phyloP scores from a whole-genome alignment of 2,888 invertebrate species.

The Drosophila eohydei region DNA sequence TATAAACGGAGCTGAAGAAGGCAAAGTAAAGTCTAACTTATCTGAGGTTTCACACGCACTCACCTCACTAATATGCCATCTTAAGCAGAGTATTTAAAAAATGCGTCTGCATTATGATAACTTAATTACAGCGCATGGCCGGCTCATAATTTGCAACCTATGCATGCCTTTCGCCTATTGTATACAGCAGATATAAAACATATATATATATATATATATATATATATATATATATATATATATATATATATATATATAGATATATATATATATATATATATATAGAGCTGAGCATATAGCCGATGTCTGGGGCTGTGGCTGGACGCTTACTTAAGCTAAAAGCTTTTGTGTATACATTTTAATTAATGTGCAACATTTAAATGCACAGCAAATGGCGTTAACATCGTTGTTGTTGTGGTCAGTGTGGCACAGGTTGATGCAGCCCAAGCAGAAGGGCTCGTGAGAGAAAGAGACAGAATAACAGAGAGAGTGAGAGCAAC shows the following conservation, averaged over 20 bases:
- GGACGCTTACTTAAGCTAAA: constrained; percentile 78
- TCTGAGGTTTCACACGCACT: not conserved
- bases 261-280: constrained; percentile 2
- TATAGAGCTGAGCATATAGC: constrained; percentile 20
- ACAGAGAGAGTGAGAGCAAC: too few species aligned
- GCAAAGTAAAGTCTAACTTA: too few species aligned
- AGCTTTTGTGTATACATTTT: constrained; percentile 80
- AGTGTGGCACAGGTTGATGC: constrained; percentile 32
- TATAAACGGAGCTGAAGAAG: not conserved
- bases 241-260: too few species aligned
- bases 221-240: constrained; percentile 11
- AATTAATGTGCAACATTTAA: constrained; percentile 80
- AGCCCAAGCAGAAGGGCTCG: not conserved
- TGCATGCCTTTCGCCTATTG: constrained; percentile 53
- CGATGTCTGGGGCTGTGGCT: constrained; percentile 39
- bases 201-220: constrained; percentile 2
- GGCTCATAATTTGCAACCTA: constrained; percentile 62
- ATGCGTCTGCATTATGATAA: constrained; percentile 40
- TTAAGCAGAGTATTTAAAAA: not conserved
- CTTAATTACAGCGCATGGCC: constrained; percentile 60
- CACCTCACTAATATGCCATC: not conserved
- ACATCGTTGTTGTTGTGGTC: constrained; percentile 47
- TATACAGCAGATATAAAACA: constrained; percentile 14
- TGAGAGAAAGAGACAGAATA: not conserved
- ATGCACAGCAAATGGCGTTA: constrained; percentile 69